Evolutionary conservation across 2,113 vertebrate genomes (phyloP), one percentile per base, ranked within the genome.

Genomic region (Ptilonorhynchus violaceus): DNA sequence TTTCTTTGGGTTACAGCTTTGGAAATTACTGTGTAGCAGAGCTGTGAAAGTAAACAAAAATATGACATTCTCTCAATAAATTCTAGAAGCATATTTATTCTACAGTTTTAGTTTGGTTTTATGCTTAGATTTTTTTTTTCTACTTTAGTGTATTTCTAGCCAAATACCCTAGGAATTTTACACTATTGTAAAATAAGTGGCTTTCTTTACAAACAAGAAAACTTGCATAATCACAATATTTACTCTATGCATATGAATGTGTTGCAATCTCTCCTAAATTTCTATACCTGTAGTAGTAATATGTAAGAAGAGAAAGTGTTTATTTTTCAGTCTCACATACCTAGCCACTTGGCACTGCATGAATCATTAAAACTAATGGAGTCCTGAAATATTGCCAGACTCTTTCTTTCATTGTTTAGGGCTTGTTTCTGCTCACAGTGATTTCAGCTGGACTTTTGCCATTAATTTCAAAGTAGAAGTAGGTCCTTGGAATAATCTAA

Each of bases 341-440:
- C 42, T 46, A 88, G 94, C 76, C 30, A 67, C 28, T 93, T 94
- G 93, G 89, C 89, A 85, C 24, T 74, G 35, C 42, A 88, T 88
- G 67, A 90, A 77, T 85, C 93, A 88, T 55, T 93, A 92, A 85
- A 88, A 93, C 42, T 94, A 88, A 94, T 73, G 78, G 74, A 83
- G 21, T 58, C 10, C 63, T 96, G 93, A 88, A 94, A 93, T 73
- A 39, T 14, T 93, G 74, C 85, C 93, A 96, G 59, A 47, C 9
- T 80, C 67, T 89, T 92, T 68, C 27, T 83, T 91, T 94, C 50
- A 58, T 83, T 91, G 67, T 96, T 88, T 73, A 75, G 30, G 74
- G 23, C n/a, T 93, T 92, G n/a, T 46, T 95, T 91, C 46, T 85
- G 17, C 39, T 85, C 69, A 56, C 33, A 66, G 42, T 79, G 46